Conservation (phyloP, 2,888 invertebrate species). For the Halictus quadricinctus region DNA sequence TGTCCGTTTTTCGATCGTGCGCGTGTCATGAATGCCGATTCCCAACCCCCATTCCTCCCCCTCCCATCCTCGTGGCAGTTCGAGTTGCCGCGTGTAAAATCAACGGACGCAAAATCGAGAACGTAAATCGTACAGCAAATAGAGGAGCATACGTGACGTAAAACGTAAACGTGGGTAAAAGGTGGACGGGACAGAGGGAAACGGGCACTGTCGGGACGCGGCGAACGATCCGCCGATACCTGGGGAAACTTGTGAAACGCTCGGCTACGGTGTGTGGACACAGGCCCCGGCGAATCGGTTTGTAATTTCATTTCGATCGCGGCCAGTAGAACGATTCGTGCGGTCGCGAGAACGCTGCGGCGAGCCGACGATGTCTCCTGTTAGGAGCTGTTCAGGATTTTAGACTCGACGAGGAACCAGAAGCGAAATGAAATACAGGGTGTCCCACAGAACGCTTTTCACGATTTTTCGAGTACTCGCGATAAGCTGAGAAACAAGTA, state of each 20-base stretch:
- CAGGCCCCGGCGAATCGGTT: slow-evolving; percentile 73
- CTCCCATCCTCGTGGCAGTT: neutral
- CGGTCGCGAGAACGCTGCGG: slow-evolving; percentile 41
- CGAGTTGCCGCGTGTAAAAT: slow-evolving; percentile 37
- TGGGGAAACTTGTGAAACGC: slow-evolving; percentile 62
- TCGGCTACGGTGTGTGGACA: slow-evolving; percentile 39
- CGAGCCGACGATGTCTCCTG: neutral
- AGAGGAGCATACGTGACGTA: slow-evolving; percentile 37
- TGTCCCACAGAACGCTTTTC: no score
- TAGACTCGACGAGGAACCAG: neutral
- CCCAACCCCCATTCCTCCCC: neutral
- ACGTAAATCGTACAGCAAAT: slow-evolving; percentile 58
- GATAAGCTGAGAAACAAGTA: no score
- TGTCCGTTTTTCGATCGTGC: slow-evolving; percentile 37
- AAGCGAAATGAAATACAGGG: no score
- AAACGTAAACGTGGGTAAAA: slow-evolving; percentile 40
- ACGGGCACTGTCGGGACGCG: slow-evolving; percentile 11
- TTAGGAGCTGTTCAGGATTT: neutral
- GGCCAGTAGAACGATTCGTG: slow-evolving; percentile 6
- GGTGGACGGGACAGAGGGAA: slow-evolving; percentile 22
- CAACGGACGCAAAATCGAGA: slow-evolving; percentile 47
- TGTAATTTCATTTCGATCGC: slow-evolving; percentile 78
- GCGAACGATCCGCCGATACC: slow-evolving; percentile 38
- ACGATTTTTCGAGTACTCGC: no score
- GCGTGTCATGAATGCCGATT: slow-evolving; percentile 51